Conservation (phyloP, 1,140 invertebrate genomes). For the Psilanteris sp. region DNA sequence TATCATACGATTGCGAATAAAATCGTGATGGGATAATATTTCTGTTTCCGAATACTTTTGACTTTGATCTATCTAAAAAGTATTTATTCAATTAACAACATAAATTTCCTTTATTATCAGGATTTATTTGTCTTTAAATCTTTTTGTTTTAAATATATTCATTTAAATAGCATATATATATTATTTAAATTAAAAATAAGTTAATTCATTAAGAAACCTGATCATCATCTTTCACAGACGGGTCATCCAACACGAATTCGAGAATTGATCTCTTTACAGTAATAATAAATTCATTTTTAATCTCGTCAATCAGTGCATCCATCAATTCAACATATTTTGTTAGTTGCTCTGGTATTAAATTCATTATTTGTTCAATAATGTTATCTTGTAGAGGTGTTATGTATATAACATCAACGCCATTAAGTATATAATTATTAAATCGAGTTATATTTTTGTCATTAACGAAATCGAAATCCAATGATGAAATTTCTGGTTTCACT, state of each 20-base stretch:
- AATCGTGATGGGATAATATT: slow-evolving; percentile 33
- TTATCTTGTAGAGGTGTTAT: slow-evolving; percentile 87
- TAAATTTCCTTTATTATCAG: background rate
- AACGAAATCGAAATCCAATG: slow-evolving; percentile 48
- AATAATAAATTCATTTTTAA: slow-evolving; percentile 89
- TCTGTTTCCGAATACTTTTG: slow-evolving; percentile 27
- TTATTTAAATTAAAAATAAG: too few species aligned
- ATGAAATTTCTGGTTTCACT: slow-evolving; percentile 76
- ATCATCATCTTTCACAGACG: slow-evolving; percentile 65
- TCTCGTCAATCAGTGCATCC: slow-evolving; percentile 82
- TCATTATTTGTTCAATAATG: slow-evolving; percentile 80
- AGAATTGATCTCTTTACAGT: slow-evolving; percentile 92
- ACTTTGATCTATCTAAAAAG: slow-evolving; percentile 26
- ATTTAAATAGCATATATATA: too few species aligned
- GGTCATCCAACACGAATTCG: slow-evolving; percentile 91
- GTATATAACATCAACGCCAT: slow-evolving; percentile 93
- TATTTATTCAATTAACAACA: background rate
- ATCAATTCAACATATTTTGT: slow-evolving; percentile 82
- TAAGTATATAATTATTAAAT: slow-evolving; percentile 93
- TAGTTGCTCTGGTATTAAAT: slow-evolving; percentile 79
- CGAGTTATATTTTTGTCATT: slow-evolving; percentile 86
- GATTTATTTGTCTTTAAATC: too few species aligned
- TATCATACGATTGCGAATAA: slow-evolving; percentile 29
- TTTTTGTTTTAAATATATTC: too few species aligned
- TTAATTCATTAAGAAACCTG: too few species aligned